Evolutionary conservation across 2,113 vertebrate species (phyloP).

Genomic region (Takifugu bimaculatus): DNA sequence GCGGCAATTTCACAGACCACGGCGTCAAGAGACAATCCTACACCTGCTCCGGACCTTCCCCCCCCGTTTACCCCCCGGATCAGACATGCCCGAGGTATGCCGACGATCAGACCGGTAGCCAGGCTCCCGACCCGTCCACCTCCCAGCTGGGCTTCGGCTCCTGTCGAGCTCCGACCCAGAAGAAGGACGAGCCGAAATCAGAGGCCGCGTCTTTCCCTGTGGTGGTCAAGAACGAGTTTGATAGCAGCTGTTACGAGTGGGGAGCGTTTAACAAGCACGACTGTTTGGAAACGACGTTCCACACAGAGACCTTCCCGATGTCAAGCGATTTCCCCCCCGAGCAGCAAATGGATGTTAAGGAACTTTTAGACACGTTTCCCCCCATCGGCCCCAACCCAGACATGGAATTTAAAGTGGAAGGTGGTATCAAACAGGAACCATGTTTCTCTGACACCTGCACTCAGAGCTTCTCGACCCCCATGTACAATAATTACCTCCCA

Average conservation of each 20-base stretch:
- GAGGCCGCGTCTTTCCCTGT: slow-evolving; percentile 83
- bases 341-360: slow-evolving; percentile 79
- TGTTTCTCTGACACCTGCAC: slow-evolving; percentile 75
- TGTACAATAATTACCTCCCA: slow-evolving; percentile 72
- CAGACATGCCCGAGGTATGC: slow-evolving; percentile 73
- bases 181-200: slow-evolving; percentile 79
- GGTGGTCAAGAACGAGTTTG: slow-evolving; percentile 83
- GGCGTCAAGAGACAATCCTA: slow-evolving; percentile 70
- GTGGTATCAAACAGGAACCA: slow-evolving; percentile 76
- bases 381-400: slow-evolving; percentile 72
- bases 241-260: slow-evolving; percentile 85
- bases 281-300: slow-evolving; percentile 77
- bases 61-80: slow-evolving; percentile 68
- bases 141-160: slow-evolving; percentile 71
- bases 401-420: slow-evolving; percentile 77
- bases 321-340: slow-evolving; percentile 74
- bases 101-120: slow-evolving; percentile 66
- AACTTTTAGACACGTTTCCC: slow-evolving; percentile 77
- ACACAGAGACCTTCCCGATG: slow-evolving; percentile 76
- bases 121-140: slow-evolving; percentile 68
- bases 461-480: slow-evolving; percentile 70
- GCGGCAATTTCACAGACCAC: slow-evolving; percentile 73
- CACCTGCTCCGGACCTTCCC: slow-evolving; percentile 57
- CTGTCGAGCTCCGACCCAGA: slow-evolving; percentile 72
- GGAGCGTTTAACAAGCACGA: slow-evolving; percentile 77